A percentile compares a stretch with the other conserved stretches of the same genome.
Conservation (phyloP, 2,888 invertebrate genomes). For the Ommatoiulus sabulosus region DNA sequence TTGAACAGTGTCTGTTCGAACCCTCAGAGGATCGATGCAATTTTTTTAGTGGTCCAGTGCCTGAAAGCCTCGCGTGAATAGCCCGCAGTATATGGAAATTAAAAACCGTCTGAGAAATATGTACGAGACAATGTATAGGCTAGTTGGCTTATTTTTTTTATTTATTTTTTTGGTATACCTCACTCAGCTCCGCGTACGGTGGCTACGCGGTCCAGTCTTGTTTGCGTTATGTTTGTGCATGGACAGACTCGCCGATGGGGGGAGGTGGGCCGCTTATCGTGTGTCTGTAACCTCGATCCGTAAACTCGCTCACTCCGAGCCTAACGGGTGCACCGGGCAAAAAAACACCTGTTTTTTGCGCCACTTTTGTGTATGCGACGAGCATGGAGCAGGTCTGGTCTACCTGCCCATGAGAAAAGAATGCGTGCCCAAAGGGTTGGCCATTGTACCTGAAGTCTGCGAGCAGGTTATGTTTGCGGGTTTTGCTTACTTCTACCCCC, state of each 20-base stretch:
- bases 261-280: conserved; percentile 37
- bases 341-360: conserved; percentile 39
- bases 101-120: conserved; percentile 32
- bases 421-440: conserved; percentile 54
- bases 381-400: conserved; percentile 41
- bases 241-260: conserved; percentile 42
- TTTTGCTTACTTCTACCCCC: conserved; percentile 38
- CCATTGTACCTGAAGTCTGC: background rate
- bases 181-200: background rate
- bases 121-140: background rate
- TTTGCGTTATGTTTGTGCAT: conserved; percentile 32
- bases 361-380: conserved; percentile 18
- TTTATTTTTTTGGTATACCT: background rate
- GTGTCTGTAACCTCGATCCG: conserved; percentile 53
- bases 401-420: conserved; percentile 52
- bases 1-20: background rate
- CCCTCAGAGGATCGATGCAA: background rate
- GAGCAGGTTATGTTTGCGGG: conserved; percentile 31
- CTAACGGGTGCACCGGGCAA: conserved; percentile 51
- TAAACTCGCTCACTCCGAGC: conserved; percentile 45
- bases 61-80: background rate
- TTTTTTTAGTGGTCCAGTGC: background rate
- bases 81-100: conserved; percentile 13
- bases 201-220: conserved; percentile 1
- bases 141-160: background rate